A percentile compares a stretch with the other conserved stretches of the same genome.
Evolutionary conservation across 2,113 vertebrate genomes (phyloP).

Genomic region (Micronisus gabar): DNA sequence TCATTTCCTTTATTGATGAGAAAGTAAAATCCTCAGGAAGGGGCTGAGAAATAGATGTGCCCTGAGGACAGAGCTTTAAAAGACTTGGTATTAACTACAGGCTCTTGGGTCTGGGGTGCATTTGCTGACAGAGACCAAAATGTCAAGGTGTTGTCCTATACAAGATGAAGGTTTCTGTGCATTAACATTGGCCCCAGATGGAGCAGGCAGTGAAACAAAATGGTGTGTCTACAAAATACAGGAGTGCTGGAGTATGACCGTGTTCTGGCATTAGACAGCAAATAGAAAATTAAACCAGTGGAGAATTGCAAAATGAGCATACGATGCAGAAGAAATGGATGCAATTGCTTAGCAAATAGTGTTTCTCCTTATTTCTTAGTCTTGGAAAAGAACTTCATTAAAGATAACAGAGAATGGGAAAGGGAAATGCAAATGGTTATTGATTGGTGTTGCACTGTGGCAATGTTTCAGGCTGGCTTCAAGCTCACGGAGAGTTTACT

Average conservation of each 20-base stretch:
- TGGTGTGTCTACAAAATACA: not conserved
- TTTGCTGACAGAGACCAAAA: not conserved
- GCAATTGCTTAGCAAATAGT: not conserved
- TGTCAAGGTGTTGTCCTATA: not conserved
- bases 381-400: not conserved
- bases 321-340: not conserved
- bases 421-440: not conserved
- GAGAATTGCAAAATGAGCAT: not conserved
- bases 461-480: not conserved
- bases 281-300: not conserved
- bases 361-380: not conserved
- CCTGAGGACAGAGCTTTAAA: not conserved
- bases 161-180: not conserved
- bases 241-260: not conserved
- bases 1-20: not conserved
- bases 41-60: not conserved
- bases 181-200: not conserved
- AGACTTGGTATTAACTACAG: not conserved
- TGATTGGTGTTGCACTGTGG: not conserved
- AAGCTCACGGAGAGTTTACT: not conserved
- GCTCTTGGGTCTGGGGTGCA: not conserved
- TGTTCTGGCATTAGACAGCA: not conserved
- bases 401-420: not conserved
- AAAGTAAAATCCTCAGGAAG: not conserved
- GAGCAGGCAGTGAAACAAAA: not conserved